Percentiles rank a stretch among this genome's conserved stretches.
phyloP scores from a whole-genome alignment of 1,140 invertebrate genomes.

The Tetranychus urticae region DNA sequence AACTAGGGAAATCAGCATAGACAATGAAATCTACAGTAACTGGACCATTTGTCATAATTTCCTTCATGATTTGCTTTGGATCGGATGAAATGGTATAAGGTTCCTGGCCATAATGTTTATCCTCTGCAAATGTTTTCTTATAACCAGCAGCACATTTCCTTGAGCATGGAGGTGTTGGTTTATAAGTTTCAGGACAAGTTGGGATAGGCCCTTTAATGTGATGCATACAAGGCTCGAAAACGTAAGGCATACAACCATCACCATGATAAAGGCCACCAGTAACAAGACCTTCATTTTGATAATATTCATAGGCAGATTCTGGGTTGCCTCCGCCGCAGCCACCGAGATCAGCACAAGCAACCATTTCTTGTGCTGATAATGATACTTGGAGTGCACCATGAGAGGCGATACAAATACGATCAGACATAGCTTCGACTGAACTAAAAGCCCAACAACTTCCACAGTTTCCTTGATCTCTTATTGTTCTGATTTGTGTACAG shows the following conservation, averaged over 20 bases:
- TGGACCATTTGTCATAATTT: slow-evolving; percentile 70
- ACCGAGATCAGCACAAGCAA: slow-evolving; percentile 44
- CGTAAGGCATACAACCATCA: slow-evolving; percentile 51
- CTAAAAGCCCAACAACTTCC: slow-evolving; percentile 16
- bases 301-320: slow-evolving; percentile 23
- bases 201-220: slow-evolving; percentile 51
- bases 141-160: slow-evolving; percentile 40
- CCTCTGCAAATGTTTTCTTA: slow-evolving; percentile 34
- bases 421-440: slow-evolving; percentile 8
- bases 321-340: slow-evolving; percentile 23
- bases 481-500: slow-evolving; percentile 52
- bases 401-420: slow-evolving; percentile 42
- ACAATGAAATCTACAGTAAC: slow-evolving; percentile 74
- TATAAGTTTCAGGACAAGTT: slow-evolving; percentile 31
- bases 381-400: slow-evolving; percentile 23
- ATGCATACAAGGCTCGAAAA: slow-evolving; percentile 64
- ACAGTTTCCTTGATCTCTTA: slow-evolving; percentile 46
- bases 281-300: slow-evolving; percentile 28
- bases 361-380: slow-evolving; percentile 12
- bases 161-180: slow-evolving; percentile 55
- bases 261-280: slow-evolving; percentile 52
- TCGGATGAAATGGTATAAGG: slow-evolving; percentile 39
- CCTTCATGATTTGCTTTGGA: slow-evolving; percentile 45
- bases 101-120: slow-evolving; percentile 43
- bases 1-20: slow-evolving; percentile 59